A percentile compares a stretch with the other conserved stretches of the same genome.
These are phyloP conservation scores for Decapterus maruadsi DNA, from an alignment of 2,797 vertebrate species.

Conservation along the genomic window DNA sequence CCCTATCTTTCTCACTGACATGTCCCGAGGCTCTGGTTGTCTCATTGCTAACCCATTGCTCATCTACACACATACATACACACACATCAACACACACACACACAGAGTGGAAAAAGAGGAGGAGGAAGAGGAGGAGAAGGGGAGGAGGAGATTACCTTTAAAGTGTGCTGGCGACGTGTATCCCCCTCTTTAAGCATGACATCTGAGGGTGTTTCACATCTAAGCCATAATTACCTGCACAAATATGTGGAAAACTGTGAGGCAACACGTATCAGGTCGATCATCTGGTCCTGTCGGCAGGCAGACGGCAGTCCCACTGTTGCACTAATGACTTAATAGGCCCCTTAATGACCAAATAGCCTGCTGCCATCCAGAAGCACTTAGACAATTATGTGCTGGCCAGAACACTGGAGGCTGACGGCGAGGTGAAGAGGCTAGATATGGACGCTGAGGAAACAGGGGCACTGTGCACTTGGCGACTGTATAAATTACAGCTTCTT, in stretches of 20 bases:
- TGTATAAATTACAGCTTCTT: conserved; percentile 47
- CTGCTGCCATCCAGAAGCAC: conserved; percentile 86
- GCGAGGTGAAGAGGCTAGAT: conserved; percentile 36
- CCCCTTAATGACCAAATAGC: conserved; percentile 88
- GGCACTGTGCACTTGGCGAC: conserved; percentile 56
- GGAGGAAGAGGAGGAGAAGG: conserved; percentile 43
- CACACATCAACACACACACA: conserved; percentile 18
- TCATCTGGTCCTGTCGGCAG: conserved; percentile 76
- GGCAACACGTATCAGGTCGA: conserved; percentile 76
- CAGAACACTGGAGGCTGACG: conserved; percentile 69
- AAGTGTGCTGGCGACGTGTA: conserved; percentile 63
- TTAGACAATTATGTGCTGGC: conserved; percentile 85
- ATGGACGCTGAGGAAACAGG: conserved; percentile 44
- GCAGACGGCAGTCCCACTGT: conserved; percentile 80
- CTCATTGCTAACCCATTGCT: conserved; percentile 61
- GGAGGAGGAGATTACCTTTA: conserved; percentile 69
- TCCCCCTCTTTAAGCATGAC: conserved; percentile 71
- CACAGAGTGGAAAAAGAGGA: conserved; percentile 59
- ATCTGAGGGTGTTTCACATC: conserved; percentile 77
- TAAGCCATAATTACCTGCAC: conserved; percentile 77
- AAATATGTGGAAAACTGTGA: conserved; percentile 81
- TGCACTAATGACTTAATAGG: conserved; percentile 87
- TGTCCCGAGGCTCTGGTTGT: conserved; percentile 59
- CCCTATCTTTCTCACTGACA: conserved; percentile 55
- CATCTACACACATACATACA: conserved; percentile 39